phyloP scores from a whole-genome alignment of 2,888 invertebrate species.

The Thereva nobilitata region DNA sequence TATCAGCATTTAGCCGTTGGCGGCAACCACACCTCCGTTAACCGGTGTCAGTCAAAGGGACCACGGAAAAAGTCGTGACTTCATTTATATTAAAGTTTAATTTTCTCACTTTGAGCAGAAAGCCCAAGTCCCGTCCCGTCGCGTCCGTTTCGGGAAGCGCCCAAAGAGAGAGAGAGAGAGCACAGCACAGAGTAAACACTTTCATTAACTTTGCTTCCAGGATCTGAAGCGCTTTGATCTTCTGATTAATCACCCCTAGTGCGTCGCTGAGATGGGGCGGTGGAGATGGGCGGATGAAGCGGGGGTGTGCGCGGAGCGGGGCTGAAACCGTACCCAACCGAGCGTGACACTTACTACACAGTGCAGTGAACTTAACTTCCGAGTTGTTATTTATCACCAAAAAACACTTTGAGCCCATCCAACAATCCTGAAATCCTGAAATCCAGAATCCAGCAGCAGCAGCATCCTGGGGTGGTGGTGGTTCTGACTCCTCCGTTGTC shows the following conservation, averaged over 20 bases:
- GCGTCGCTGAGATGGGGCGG: neutral
- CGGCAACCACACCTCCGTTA: too few relatives aligned
- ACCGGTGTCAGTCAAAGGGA: too few relatives aligned
- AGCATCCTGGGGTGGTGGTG: neutral
- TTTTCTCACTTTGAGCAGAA: too few relatives aligned
- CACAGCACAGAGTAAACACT: slow-evolving; percentile 23
- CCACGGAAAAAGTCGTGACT: too few relatives aligned
- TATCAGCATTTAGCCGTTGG: too few relatives aligned
- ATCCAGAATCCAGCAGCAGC: neutral
- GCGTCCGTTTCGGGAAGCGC: too few relatives aligned
- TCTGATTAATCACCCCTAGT: slow-evolving; percentile 33
- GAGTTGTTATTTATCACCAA: slow-evolving; percentile 14
- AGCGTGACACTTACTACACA: slow-evolving; percentile 14
- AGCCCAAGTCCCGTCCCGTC: too few relatives aligned
- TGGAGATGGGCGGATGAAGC: neutral
- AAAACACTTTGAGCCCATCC: neutral
- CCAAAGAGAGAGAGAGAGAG: too few relatives aligned
- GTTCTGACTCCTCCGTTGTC: slow-evolving; percentile 3
- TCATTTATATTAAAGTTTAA: too few relatives aligned
- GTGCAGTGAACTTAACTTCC: slow-evolving; percentile 29
- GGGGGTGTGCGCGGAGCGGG: neutral
- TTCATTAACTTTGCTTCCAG: slow-evolving; percentile 32
- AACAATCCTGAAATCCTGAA: neutral
- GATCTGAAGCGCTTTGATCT: slow-evolving; percentile 33
- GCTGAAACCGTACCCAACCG: slow-evolving; percentile 13